Base-by-base conservation (phyloP, 2,113 vertebrate genomes). In the Gobius niger region DNA sequence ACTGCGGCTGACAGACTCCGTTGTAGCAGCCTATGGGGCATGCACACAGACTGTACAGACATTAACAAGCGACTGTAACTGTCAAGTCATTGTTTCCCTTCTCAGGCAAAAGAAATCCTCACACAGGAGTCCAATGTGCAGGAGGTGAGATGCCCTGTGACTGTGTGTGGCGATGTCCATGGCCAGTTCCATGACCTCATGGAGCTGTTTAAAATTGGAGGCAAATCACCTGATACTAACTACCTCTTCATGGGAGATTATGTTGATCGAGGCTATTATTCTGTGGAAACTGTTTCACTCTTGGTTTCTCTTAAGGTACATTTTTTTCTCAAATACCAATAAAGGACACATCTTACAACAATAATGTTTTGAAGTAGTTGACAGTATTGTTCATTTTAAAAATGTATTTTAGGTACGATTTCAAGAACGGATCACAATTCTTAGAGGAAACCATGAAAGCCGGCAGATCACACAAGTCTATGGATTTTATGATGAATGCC, bases 51-150 rank as follows among this genome's bases (percentile, higher is more conserved):
- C 47, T 44, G 40, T 61, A 77, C 16, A 54, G 52, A 51, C 8
- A 24, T 24, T 24, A 15, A 16, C 3, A 24, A 14, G 41, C 9
- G 9, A 16, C 53, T 70, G 59, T 53, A 53, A 53, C 34, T 67
- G 34, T 49, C 13, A 66, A 54, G 60, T 65, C 49, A 57, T 49
- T 47, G 0, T 61, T 44, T 47, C 61, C 34, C 67, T 44, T 83
- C 69, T 0, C 68, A 99, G 97, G 97, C 97, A 85, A 99, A 99
- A 90, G 97, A 99, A 92, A 98, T 99, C 75, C 86, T 98, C 87
- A 97, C 96, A 7, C 98, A 98, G 85, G 97, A 99, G 89, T 99
- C 97, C 72, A 99, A 99, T 0, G 97, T 99, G 49, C 97, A 98
- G 82, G 96, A 98, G 81, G 97, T 99, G 77, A 92, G 97, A 89